A percentile compares a stretch with the other conserved stretches of the same genome.
Evolutionary conservation across 2,113 vertebrate genomes (phyloP).

Genomic region (Dasypus novemcinctus): DNA sequence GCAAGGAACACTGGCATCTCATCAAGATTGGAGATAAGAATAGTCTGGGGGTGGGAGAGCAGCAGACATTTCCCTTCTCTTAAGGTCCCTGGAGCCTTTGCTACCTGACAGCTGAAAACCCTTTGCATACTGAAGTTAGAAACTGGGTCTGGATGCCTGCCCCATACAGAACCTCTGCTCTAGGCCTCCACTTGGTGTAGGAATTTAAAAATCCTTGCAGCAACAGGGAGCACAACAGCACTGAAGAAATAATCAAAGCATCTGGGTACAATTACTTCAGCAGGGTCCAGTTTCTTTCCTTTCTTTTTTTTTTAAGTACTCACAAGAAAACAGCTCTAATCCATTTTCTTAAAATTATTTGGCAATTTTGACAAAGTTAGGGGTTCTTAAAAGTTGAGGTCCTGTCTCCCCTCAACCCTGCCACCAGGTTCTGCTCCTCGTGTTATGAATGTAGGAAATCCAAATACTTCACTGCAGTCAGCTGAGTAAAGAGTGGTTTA

Average conservation of each 20-base stretch:
- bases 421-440: neutral
- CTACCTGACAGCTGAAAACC: conserved; percentile 77
- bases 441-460: neutral
- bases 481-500: neutral
- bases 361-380: conserved; percentile 39
- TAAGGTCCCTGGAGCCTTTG: conserved; percentile 70
- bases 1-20: conserved; percentile 7
- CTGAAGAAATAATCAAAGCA: conserved; percentile 59
- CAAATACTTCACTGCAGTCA: neutral
- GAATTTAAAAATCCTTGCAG: conserved; percentile 74
- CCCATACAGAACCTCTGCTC: neutral
- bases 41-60: conserved; percentile 58
- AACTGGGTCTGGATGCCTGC: neutral
- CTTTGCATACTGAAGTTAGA: conserved; percentile 51
- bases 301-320: neutral
- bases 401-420: neutral
- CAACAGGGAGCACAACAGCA: conserved; percentile 60
- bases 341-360: conserved; percentile 61
- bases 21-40: conserved; percentile 66
- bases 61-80: conserved; percentile 67
- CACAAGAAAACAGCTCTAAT: conserved; percentile 48
- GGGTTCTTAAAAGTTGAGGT: neutral
- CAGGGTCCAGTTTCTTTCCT: conserved; percentile 59
- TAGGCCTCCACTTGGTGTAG: conserved; percentile 61
- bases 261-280: conserved; percentile 81